Conservation (phyloP, 1,140 invertebrate genomes). For the Drosophila bocki region DNA sequence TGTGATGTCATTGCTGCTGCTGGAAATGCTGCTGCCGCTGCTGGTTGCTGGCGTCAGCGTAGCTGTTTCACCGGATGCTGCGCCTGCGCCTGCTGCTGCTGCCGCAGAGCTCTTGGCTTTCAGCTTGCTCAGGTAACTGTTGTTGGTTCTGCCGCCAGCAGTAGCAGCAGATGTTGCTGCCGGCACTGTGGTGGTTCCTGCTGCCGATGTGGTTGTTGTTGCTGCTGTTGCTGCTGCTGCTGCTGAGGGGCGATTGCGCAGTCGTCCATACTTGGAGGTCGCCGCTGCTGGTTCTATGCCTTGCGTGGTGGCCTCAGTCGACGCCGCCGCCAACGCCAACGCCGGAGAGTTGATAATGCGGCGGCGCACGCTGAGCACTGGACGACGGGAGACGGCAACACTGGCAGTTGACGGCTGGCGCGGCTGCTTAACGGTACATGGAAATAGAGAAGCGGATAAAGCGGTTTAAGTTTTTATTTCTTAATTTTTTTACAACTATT, state of each 20-base stretch:
- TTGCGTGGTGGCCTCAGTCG: constrained; percentile 44
- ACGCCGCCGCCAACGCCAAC: constrained; percentile 33
- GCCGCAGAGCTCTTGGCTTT: constrained; percentile 55
- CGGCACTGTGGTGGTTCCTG: constrained; percentile 16
- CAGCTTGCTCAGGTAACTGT: constrained; percentile 57
- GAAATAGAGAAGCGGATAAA: constrained; percentile 35
- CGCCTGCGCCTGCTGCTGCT: background rate
- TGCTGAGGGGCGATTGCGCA: constrained; percentile 50
- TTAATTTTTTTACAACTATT: background rate
- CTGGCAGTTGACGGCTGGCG: constrained; percentile 63
- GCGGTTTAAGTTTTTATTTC: constrained; percentile 11
- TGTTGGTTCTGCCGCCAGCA: constrained; percentile 39
- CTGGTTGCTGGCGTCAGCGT: constrained; percentile 47
- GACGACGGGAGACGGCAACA: constrained; percentile 62
- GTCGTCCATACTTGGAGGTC: constrained; percentile 67
- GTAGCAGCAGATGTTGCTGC: constrained; percentile 32
- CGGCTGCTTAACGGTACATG: constrained; percentile 65
- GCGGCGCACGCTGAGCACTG: constrained; percentile 77
- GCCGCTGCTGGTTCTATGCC: constrained; percentile 46
- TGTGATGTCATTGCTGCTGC: constrained; percentile 48
- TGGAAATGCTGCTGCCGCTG: constrained; percentile 24
- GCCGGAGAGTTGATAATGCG: constrained; percentile 75
- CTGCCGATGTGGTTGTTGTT: constrained; percentile 11
- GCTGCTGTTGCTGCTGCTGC: constrained; percentile 30
- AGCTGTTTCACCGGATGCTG: constrained; percentile 40